Base-by-base conservation (phyloP, 2,888 invertebrate genomes). In the Drosophila bunnanda region DNA sequence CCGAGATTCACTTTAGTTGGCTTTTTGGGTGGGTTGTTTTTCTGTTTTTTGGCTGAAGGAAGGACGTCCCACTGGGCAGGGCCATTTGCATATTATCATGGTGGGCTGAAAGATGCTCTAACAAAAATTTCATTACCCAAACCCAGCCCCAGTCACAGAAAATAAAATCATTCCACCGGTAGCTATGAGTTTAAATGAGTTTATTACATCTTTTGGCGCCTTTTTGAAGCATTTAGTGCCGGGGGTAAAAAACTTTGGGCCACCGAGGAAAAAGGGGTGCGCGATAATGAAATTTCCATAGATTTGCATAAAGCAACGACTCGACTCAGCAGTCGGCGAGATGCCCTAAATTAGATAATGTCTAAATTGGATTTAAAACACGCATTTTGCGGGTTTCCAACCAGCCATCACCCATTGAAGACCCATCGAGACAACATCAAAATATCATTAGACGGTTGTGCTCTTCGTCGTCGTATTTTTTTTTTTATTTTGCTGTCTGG, bases 361-460 rank as follows among this genome's bases (percentile, higher is more conserved):
- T 90, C 84, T 89, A 91, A 91, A 91, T 91, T 91, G 91, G 91
- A 91, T 91, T 90, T 90, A 82, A 89, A 88, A 89, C 90, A 90
- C 87, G 89, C 89, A 90, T 86, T 90, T 89, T 90, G 89, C 89
- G 90, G 89, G 89, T 88, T 89, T 89, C 89, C 74, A 79, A 65
- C 74, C 48, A 38, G 39, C 44, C 54, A 77, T 76, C 75, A 59
- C 68, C 83, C 82, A 83, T 83, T 73, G 83, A 83, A 87, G 87
- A 84, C 80, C 87, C 83, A 83, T 84, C 85, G 83, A 84, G 88
- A 87, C 83, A 87, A 87, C 88, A 84, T 84, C 83, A 87, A 87
- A 84, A 84, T 84, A 84, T 68, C 83, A 84, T 84, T 87, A 84
- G 84, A 84, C 66, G 67, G 52, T 70, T 56, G 70, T 62, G 67